Evolutionary conservation across 2,888 invertebrate genomes (phyloP).

Genomic region (Julus scanicus): DNA sequence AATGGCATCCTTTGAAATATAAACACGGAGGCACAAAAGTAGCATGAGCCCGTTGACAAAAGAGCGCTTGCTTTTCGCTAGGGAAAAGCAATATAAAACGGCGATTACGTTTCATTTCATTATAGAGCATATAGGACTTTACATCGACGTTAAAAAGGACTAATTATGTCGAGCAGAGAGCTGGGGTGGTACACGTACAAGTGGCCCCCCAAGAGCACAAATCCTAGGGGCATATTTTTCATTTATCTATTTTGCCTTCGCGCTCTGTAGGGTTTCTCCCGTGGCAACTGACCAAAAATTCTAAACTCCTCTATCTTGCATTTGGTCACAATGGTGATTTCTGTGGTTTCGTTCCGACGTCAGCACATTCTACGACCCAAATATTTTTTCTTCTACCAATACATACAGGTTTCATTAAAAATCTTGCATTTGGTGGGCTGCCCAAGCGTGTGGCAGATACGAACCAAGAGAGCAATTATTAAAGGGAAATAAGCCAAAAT

Average conservation of each 20-base stretch:
- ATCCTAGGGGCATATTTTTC: background rate
- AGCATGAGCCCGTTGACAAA: conserved; percentile 6
- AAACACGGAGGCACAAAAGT: conserved; percentile 5
- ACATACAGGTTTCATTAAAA: conserved; percentile 16
- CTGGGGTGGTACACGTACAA: background rate
- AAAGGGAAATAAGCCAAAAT: background rate
- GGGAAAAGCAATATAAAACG: conserved; percentile 42
- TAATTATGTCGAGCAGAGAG: background rate
- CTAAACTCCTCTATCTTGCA: background rate
- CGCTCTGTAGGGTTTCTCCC: background rate
- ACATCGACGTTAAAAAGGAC: background rate
- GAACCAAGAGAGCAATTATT: background rate
- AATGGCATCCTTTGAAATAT: conserved; percentile 25
- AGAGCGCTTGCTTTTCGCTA: conserved; percentile 39
- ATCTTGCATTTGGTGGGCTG: background rate
- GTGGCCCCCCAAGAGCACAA: background rate
- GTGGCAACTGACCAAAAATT: conserved; percentile 13
- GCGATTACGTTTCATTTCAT: conserved; percentile 39
- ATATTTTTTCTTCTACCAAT: background rate
- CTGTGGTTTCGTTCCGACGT: conserved; percentile 28
- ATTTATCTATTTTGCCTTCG: conserved; percentile 26
- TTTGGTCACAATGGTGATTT: background rate
- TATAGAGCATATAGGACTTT: conserved; percentile 36
- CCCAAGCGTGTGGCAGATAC: background rate
- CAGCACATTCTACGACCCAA: background rate